These are phyloP conservation scores for Cabera pusaria DNA, from an alignment of 2,888 invertebrate genomes.

Conservation along the genomic window DNA sequence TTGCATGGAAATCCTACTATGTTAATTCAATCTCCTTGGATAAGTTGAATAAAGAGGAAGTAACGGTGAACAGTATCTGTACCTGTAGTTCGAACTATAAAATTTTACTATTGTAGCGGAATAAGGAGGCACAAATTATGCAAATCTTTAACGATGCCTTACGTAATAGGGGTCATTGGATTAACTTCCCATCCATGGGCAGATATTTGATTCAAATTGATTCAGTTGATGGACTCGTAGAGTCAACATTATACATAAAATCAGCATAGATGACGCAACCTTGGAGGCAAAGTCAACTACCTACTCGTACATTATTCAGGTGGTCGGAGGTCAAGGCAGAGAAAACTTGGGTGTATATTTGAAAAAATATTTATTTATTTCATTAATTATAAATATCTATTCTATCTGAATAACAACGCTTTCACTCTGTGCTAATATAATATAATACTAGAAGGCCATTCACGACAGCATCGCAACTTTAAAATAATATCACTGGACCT, in stretches of 20 bases:
- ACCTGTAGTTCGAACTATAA: conserved; percentile 8
- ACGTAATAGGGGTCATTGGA: conserved; percentile 24
- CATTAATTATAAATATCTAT: conserved; percentile 49
- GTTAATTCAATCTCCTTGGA: conserved; percentile 11
- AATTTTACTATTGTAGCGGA: conserved; percentile 9
- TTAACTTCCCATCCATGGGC: conserved; percentile 20
- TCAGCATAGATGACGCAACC: conserved; percentile 30
- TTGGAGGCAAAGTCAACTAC: conserved; percentile 18
- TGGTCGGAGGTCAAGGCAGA: conserved; percentile 14
- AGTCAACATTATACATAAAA: conserved; percentile 20
- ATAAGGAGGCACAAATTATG: conserved; percentile 7
- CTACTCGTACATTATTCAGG: conserved; percentile 6
- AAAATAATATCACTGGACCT: conserved; percentile 64
- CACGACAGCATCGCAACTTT: conserved; percentile 62
- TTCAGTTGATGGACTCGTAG: conserved; percentile 16
- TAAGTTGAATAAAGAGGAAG: conserved; percentile 9
- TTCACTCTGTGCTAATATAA: conserved; percentile 54
- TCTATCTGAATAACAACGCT: conserved; percentile 68
- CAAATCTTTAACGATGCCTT: conserved; percentile 6
- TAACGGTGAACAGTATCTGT: conserved; percentile 12
- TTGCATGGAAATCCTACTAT: too few species aligned
- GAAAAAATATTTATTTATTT: conserved; percentile 56
- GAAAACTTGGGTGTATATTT: conserved; percentile 44
- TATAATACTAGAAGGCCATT: conserved; percentile 77
- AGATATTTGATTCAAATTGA: conserved; percentile 18